Conservation (phyloP, 2,797 vertebrate genomes). For the Propithecus perrieri region DNA sequence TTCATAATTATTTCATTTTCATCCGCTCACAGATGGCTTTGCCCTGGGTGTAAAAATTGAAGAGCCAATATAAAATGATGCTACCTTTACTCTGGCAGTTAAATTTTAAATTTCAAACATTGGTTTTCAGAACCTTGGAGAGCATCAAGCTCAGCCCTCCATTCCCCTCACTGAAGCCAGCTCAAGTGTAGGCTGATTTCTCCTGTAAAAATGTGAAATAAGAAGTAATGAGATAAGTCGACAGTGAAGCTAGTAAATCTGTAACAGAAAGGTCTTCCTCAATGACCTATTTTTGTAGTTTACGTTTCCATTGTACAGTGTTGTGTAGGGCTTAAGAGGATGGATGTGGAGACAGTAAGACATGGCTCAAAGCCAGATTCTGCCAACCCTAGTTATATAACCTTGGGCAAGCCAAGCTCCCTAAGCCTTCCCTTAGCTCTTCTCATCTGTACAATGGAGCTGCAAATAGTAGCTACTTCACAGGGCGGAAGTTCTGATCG, state of each 20-base stretch:
- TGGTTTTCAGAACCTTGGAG: slow-evolving; percentile 86
- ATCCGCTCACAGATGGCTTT: slow-evolving; percentile 69
- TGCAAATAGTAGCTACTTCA: background rate
- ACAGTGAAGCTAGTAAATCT: slow-evolving; percentile 26
- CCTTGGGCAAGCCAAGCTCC: background rate
- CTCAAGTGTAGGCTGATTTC: slow-evolving; percentile 30
- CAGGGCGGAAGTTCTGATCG: background rate
- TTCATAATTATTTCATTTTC: slow-evolving; percentile 75
- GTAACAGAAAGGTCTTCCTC: background rate
- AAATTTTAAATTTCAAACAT: background rate
- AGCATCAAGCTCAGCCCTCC: slow-evolving; percentile 61
- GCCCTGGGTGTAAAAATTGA: slow-evolving; percentile 66
- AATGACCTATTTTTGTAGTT: slow-evolving; percentile 44
- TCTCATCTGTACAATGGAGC: slow-evolving; percentile 30
- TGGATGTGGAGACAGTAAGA: background rate
- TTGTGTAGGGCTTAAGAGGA: background rate
- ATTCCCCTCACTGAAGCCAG: slow-evolving; percentile 24
- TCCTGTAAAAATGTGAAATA: slow-evolving; percentile 27
- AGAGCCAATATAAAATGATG: slow-evolving; percentile 66
- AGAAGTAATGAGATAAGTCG: slow-evolving; percentile 49
- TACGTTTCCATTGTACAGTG: background rate
- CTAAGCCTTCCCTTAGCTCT: background rate
- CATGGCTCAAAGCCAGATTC: background rate
- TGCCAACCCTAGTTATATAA: background rate
- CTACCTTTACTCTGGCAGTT: slow-evolving; percentile 57